Conservation (phyloP, 1,140 invertebrate genomes). For the Eriosoma lanigerum region DNA sequence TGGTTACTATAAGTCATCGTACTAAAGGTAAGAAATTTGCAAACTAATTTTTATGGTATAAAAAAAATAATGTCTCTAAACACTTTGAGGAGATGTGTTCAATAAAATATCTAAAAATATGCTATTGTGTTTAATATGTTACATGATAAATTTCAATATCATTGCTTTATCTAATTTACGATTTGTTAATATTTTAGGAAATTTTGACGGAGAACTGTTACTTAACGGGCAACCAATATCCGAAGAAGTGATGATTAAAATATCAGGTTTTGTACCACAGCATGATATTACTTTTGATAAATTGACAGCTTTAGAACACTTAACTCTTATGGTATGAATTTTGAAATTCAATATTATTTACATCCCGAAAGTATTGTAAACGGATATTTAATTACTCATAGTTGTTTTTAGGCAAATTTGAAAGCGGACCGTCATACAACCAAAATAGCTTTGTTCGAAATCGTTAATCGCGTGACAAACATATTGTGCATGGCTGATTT, state of each 20-base stretch:
- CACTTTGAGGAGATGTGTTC: too few species aligned
- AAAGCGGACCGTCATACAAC: not conserved
- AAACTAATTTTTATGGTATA: too few species aligned
- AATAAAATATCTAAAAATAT: too few species aligned
- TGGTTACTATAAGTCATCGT: slow-evolving; percentile 69
- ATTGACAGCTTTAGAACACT: slow-evolving; percentile 71
- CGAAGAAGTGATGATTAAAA: slow-evolving; percentile 62
- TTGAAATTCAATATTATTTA: not conserved
- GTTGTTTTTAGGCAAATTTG: slow-evolving; percentile 2
- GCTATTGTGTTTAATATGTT: too few species aligned
- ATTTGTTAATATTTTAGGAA: not conserved
- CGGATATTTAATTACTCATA: too few species aligned
- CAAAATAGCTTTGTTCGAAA: not conserved
- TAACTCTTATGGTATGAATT: slow-evolving; percentile 70
- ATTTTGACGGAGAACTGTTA: slow-evolving; percentile 11
- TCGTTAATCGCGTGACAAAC: not conserved
- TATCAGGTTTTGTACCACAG: slow-evolving; percentile 74
- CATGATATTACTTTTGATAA: slow-evolving; percentile 69
- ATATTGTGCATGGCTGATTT: not conserved
- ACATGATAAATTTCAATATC: too few species aligned
- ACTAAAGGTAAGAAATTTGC: slow-evolving; percentile 65
- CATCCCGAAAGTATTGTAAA: too few species aligned
- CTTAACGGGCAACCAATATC: slow-evolving; percentile 8
- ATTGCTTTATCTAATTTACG: too few species aligned
- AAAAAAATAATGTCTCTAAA: too few species aligned